Evolutionary conservation across 2,797 vertebrate genomes (phyloP), one percentile per base, ranked within the genome.

Genomic region (Apodemus agrarius): DNA sequence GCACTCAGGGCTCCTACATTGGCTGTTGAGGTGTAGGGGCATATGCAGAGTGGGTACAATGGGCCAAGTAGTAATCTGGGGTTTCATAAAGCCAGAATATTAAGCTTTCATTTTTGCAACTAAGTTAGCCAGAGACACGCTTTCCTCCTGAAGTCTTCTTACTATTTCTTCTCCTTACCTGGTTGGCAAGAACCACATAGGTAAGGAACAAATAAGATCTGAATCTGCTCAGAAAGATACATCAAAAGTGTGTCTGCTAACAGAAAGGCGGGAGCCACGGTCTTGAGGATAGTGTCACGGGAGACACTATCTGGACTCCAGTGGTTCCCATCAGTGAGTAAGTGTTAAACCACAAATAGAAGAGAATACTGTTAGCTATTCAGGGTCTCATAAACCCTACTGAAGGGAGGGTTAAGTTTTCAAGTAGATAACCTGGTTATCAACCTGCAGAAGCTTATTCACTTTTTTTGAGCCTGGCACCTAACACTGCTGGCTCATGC

Each of bases 41-140:
- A 6, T 4, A 57, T 52, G 0, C 0, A 8, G n/a, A n/a, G n/a
- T n/a, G n/a, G n/a, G n/a, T n/a, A n/a, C n/a, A 61, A 37, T 1
- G 2, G 4, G 9, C 6, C 11, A 6, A 67, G 22, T 26, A n/a
- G 49, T 9, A 1, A 1, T 12, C 61, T 17, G 22, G 52, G 24
- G 3, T 43, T 46, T 24, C 24, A 24, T 10, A 10, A 22, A 40
- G 10, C 24, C 31, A 9, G 34, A 37, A 7, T 0, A 16, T n/a
- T n/a, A 17, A 21, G 26, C 21, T 24, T 43, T 12, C 21, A 54
- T n/a, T 57, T 89, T 59, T 24, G 59, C 26, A 2, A 2, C 6
- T 59, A 3, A 2, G 1, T 17, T 72, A 72, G 16, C 11, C 52
- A 84, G 12, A 12, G 65, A 22, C 16, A 19, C 0, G 13, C 1